Base-by-base conservation (phyloP, 2,113 vertebrate species). In the Coryphaenoides rupestris region DNA sequence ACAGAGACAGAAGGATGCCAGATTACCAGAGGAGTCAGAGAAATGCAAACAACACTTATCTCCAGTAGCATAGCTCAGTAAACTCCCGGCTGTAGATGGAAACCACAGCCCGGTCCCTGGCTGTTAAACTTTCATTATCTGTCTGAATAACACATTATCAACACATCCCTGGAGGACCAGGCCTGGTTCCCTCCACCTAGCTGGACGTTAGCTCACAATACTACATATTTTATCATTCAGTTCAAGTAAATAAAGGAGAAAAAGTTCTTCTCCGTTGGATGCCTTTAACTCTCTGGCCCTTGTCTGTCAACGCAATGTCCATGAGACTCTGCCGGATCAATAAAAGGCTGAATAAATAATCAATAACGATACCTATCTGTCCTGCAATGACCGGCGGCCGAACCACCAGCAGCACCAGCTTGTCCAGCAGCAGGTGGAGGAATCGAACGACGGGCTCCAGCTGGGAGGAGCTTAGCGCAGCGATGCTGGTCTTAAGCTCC, bases 361-460 rank as follows among this genome's bases (percentile, higher is more conserved):
- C n/a, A n/a, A n/a, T n/a, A n/a, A n/a, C n/a, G 54, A 1, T 94
- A 99, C 97, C 96, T 84, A 99, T 98, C 90, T 99, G 97, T 64
- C 97, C 96, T 56, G 95, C 95, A 74, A 99, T 98, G 82, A 99
- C 90, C 2, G 97, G 97, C 3, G 97, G 96, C 75, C 96, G 92
- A 80, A 98, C 95, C 76, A 98, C 93, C 73, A 99, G 90, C 80
- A 98, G 84, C 81, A 98, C 96, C 90, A 99, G 83, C 86, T 98
- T 98, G 88, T 99, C 96, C 64, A 99, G 93, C 65, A 99, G 90
- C 74, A 97, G 94, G 86, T 98, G 96, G 85, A 98, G 95, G 88
- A 98, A 98, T 79, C 95, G 94, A 72, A 99, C 95, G 60, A 99
- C 92, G 5, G 96, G 96, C 74, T 98, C 96, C 81, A 99, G 87